phyloP scores from a whole-genome alignment of 2,888 invertebrate species.

The Halocaridina rubra region DNA sequence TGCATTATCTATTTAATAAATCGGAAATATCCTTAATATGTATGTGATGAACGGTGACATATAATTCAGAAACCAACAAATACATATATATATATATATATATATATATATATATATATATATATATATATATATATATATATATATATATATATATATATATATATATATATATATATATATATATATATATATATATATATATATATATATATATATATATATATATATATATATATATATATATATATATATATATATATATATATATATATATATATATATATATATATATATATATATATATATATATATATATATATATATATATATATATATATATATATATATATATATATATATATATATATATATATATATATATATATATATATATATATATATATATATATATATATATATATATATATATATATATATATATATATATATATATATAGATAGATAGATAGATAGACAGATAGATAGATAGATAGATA shows the following conservation, averaged over 20 bases:
- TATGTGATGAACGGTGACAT: background rate
- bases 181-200: background rate
- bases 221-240: background rate
- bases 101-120: slow-evolving; percentile 6
- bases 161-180: slow-evolving; percentile 1
- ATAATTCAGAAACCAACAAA: background rate
- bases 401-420: too few species aligned
- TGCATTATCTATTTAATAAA: too few species aligned
- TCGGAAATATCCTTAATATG: too few species aligned
- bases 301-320: slow-evolving; percentile 11
- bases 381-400: too few species aligned
- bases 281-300: slow-evolving; percentile 30
- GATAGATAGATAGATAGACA: too few species aligned
- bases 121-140: slow-evolving; percentile 5
- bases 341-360: slow-evolving; percentile 22
- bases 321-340: slow-evolving; percentile 22
- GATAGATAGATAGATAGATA: too few species aligned
- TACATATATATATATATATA: slow-evolving; percentile 6
- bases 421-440: too few species aligned
- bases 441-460: too few species aligned
- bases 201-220: background rate
- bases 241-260: slow-evolving; percentile 10
- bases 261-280: slow-evolving; percentile 23
- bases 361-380: background rate
- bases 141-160: slow-evolving; percentile 1